Evolutionary conservation across 1,140 invertebrate species (phyloP).

Genomic region (Trichonephila clavipes): DNA sequence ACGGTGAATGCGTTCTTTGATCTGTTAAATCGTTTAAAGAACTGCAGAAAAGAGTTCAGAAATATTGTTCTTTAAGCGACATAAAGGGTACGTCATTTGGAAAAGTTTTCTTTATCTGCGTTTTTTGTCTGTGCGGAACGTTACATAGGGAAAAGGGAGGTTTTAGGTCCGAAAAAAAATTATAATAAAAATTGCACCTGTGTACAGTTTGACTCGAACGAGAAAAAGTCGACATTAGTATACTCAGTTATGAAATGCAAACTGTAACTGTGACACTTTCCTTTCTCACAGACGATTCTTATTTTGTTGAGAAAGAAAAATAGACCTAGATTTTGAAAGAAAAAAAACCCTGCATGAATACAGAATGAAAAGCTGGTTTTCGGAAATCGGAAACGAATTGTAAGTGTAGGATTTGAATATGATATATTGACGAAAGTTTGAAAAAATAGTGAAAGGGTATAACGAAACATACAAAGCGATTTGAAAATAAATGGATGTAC

Average conservation of each 20-base stretch:
- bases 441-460: too few species aligned
- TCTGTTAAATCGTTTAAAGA: slow-evolving; percentile 76
- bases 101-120: slow-evolving; percentile 20
- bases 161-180: background rate
- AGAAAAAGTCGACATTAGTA: background rate
- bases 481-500: too few species aligned
- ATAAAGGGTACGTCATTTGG: slow-evolving; percentile 25
- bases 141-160: background rate
- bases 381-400: background rate
- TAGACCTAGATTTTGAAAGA: background rate
- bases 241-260: slow-evolving; percentile 8
- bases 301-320: background rate
- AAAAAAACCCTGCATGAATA: background rate
- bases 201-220: background rate
- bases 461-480: too few species aligned
- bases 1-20: slow-evolving; percentile 66
- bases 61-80: slow-evolving; percentile 57
- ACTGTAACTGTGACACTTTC: slow-evolving; percentile 34
- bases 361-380: background rate
- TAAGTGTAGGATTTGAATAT: background rate
- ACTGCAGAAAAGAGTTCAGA: slow-evolving; percentile 63
- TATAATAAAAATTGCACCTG: slow-evolving; percentile 21
- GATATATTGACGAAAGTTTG: too few species aligned
- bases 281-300: background rate
- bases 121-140: background rate